Evolutionary conservation across 2,797 vertebrate genomes (phyloP).

Genomic region (Ammospiza maritima): DNA sequence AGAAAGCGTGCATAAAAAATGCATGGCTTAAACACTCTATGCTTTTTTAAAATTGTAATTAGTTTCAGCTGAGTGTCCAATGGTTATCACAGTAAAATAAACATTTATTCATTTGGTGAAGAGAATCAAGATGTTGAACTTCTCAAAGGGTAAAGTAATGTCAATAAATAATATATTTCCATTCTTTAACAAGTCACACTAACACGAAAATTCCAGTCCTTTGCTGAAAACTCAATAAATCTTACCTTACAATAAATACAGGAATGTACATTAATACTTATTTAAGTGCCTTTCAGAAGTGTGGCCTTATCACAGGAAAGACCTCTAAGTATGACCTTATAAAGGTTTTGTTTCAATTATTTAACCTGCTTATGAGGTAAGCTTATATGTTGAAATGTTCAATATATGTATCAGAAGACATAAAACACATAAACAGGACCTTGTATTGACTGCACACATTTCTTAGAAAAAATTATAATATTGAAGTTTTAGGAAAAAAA

Average conservation of each 20-base stretch:
- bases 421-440: not conserved
- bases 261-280: not conserved
- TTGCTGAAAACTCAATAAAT: not conserved
- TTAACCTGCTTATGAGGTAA: not conserved
- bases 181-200: not conserved
- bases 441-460: not conserved
- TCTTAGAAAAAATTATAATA: not conserved
- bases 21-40: not conserved
- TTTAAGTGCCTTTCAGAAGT: not conserved
- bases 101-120: not conserved
- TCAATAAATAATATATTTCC: not conserved
- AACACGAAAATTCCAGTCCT: not conserved
- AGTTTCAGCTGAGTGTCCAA: not conserved
- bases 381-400: not conserved
- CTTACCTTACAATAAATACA: not conserved
- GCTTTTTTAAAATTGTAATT: not conserved
- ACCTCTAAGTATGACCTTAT: not conserved
- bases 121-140: not conserved
- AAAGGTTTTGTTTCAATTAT: not conserved
- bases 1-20: not conserved
- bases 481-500: not conserved
- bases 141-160: not conserved
- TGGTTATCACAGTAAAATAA: conserved; percentile 23
- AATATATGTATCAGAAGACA: not conserved
- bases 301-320: not conserved